These are phyloP conservation scores for Zaprionus obscuricornis DNA, from an alignment of 2,888 invertebrate species.

Conservation along the genomic window DNA sequence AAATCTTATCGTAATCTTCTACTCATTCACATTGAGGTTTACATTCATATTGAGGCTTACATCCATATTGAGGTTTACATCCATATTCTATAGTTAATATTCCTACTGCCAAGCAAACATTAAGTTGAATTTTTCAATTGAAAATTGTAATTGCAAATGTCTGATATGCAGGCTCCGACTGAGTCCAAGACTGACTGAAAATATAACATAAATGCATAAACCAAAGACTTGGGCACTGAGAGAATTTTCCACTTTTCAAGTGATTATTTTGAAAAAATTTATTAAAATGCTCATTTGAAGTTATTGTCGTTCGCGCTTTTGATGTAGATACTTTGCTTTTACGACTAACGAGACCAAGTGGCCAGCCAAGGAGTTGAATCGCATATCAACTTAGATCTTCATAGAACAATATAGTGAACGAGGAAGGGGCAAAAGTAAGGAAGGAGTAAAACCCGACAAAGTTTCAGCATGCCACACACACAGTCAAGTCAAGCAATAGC, in stretches of 20 bases:
- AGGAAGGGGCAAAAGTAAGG: not conserved
- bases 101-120: conserved; percentile 67
- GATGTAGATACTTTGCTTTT: conserved; percentile 82
- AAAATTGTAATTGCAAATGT: too few relatives aligned
- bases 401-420: not conserved
- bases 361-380: conserved; percentile 43
- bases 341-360: conserved; percentile 79
- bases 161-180: conserved; percentile 8
- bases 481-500: conserved; percentile 44
- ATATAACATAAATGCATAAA: conserved; percentile 51
- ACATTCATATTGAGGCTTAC: conserved; percentile 6
- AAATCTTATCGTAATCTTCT: too few relatives aligned
- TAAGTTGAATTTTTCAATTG: too few relatives aligned
- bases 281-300: conserved; percentile 81
- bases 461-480: conserved; percentile 53
- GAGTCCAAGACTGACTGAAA: conserved; percentile 27
- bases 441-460: conserved; percentile 47
- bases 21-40: too few relatives aligned
- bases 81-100: conserved; percentile 25
- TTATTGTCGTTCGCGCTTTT: conserved; percentile 80
- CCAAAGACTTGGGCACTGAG: too few relatives aligned
- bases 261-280: conserved; percentile 81
- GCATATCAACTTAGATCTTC: conserved; percentile 34
- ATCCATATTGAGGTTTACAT: too few relatives aligned
- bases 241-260: conserved; percentile 75